Evolutionary conservation across 1,140 invertebrate genomes (phyloP), one percentile per base, ranked within the genome.

Genomic region (Drosophila mayri): DNA sequence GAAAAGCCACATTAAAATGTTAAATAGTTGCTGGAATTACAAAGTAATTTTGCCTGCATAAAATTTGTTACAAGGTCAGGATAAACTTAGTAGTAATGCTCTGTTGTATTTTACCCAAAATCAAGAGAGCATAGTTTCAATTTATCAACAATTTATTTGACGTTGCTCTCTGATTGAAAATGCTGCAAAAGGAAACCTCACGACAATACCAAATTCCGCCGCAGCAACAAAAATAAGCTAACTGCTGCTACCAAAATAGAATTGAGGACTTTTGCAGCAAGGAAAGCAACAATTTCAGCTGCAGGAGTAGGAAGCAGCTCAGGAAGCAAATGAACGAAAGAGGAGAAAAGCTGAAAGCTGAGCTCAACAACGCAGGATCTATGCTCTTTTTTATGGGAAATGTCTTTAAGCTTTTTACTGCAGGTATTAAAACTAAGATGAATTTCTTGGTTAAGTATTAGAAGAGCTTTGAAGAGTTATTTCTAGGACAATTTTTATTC

Each of bases 1-100:
- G 38, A 66, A 58, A 40, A 47, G 38, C 50, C 52, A 76, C 78
- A 86, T 86, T 86, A 78, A 85, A 85, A 81, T 86, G 82, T 81
- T 82, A 86, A 85, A 81, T 81, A 84, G 75, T 79, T 71, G 47
- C 81, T 68, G 59, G 62, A 12, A 62, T 22, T n/a, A 30, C 35
- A 72, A 72, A 20, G 64, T 64, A 66, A 47, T 41, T 71, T 37
- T n/a, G 28, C 18, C 30, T 20, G 61, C 61, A 63, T 38, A 30
- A 68, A 68, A 65, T 76, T 63, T 30, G 41, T 52, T 37, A 55
- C 46, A 38, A 55, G 59, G 59, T 61, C 47, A 50, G 28, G 8
- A 49, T 30, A 41, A 62, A 35, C 46, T 11, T 32, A 60, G n/a
- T 20, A 54, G 30, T 50, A 28, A 12, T 25, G 12, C 16, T 18